These are phyloP conservation scores for Apogon hyalosoma DNA, from an alignment of 2,797 vertebrate species.

Conservation along the genomic window DNA sequence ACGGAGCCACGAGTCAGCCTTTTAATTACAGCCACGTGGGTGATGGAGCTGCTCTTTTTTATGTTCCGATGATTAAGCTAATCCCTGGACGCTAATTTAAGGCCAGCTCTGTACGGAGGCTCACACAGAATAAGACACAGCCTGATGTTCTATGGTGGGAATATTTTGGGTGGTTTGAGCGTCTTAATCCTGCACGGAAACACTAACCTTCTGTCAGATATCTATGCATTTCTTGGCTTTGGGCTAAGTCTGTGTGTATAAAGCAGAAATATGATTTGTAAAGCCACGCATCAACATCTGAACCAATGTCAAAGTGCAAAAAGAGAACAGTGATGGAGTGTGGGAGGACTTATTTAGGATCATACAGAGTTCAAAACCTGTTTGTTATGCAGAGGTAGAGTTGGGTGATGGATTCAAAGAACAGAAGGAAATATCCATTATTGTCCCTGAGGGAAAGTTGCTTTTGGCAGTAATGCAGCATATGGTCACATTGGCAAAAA, in stretches of 20 bases:
- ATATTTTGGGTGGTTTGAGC: slow-evolving; percentile 6
- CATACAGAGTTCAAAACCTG: too few relatives aligned
- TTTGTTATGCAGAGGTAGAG: too few relatives aligned
- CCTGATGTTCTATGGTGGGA: background rate
- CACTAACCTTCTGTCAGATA: slow-evolving; percentile 3
- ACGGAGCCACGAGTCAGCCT: slow-evolving; percentile 55
- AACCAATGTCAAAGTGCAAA: too few relatives aligned
- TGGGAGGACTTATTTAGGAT: too few relatives aligned
- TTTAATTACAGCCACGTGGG: slow-evolving; percentile 74
- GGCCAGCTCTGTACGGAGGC: slow-evolving; percentile 18
- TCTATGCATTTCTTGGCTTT: background rate
- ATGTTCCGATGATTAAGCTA: slow-evolving; percentile 59
- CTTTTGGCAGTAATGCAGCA: too few relatives aligned
- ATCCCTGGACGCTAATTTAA: slow-evolving; percentile 60
- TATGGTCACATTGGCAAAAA: too few relatives aligned
- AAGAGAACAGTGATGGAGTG: too few relatives aligned
- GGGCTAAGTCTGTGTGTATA: background rate
- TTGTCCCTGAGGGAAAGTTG: too few relatives aligned
- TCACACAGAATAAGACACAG: slow-evolving; percentile 15
- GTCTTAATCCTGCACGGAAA: background rate
- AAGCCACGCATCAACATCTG: background rate
- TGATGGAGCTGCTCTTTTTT: slow-evolving; percentile 38
- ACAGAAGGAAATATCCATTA: too few relatives aligned
- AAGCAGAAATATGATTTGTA: slow-evolving; percentile 1
- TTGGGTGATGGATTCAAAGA: too few relatives aligned